Base-by-base conservation (phyloP, 2,113 vertebrate genomes). In the Alosa alosa region DNA sequence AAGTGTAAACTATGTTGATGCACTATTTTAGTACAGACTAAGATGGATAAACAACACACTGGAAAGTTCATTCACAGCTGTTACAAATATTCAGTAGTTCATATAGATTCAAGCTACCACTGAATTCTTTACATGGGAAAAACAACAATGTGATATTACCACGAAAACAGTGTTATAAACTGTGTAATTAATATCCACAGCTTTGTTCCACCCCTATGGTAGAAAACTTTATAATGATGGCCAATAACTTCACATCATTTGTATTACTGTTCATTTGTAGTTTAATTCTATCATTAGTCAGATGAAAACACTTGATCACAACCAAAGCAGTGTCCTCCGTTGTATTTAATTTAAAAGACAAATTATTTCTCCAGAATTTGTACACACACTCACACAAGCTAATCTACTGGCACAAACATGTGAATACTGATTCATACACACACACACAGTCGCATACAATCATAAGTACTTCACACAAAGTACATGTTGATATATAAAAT, bases 401-500 rank as follows among this genome's bases (percentile, higher is more conserved):
- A 82, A 10, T 82, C 49, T 47, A 82, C 47, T 50, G 50, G 49
- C 18, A 85, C 72, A 72, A 68, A 72, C 39, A 82, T 82, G 44
- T 31, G 39, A 75, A 75, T 78, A 78, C 31, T 78, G 72, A 78
- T 78, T 11, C 36, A 5, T 39, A 15, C 44, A 82, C 39, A 72
- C 44, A 84, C 89, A 25, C n/a, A 46, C 87, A 86, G 87, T 84
- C 50, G 85, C 78, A 86, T 78, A 84, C 81, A 89, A 89, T 86
- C 83, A 50, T 44, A 87, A 72, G 46, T 85, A 90, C 83, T 57
- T 25, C 52, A 52, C 46, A 52, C 82, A 83, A 47, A 84, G 81
- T 60, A 86, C 83, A 52, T 64, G 44, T 60, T 47, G 64, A 81
- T 44, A 91, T 92, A 91, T 78, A 92, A 93, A 93, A 92, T 87